phyloP scores from a whole-genome alignment of 2,113 vertebrate genomes.

The Paramormyrops kingsleyae region DNA sequence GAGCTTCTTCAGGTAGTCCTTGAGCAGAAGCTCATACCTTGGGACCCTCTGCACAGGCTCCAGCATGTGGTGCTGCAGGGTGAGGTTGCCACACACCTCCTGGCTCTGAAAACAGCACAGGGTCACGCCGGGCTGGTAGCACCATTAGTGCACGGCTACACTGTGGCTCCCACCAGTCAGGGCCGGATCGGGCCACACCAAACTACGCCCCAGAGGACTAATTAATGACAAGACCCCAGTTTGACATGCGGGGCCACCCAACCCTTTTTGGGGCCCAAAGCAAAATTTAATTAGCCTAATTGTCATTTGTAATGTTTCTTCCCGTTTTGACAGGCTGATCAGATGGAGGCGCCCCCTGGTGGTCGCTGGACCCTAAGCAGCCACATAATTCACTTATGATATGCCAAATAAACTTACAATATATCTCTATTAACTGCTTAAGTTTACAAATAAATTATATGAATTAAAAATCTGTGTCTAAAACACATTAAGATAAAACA shows the following conservation, averaged over 20 bases:
- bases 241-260: neutral
- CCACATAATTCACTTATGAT: neutral
- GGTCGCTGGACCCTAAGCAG: neutral
- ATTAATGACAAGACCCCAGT: neutral
- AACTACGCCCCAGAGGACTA: neutral
- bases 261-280: neutral
- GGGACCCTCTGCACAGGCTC: constrained; percentile 86
- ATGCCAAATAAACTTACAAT: neutral
- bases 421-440: neutral
- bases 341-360: neutral
- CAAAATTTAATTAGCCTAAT: neutral
- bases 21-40: constrained; percentile 78
- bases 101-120: constrained; percentile 50
- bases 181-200: neutral
- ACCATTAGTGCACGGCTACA: neutral
- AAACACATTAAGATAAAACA: neutral
- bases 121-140: neutral
- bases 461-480: neutral
- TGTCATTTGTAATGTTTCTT: neutral
- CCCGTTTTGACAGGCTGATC: neutral
- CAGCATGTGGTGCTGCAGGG: constrained; percentile 68
- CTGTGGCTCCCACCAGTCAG: neutral
- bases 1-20: constrained; percentile 75
- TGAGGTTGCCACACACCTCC: constrained; percentile 67
- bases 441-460: neutral